These are phyloP conservation scores for Lipotes vexillifer DNA, from an alignment of 2,113 vertebrate species.

Conservation along the genomic window DNA sequence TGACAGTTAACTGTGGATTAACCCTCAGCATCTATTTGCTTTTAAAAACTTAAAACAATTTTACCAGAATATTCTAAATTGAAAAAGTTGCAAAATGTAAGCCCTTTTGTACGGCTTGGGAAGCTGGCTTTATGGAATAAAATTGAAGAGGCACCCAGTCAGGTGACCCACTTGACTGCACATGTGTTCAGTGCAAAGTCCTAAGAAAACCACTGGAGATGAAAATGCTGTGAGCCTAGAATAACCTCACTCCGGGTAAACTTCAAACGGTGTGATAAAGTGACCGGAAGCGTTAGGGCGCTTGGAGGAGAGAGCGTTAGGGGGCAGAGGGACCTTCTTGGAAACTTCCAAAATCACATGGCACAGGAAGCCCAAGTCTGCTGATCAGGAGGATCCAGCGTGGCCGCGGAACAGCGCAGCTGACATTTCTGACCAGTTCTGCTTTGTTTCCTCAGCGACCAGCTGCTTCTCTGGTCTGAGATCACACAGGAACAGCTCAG, in stretches of 20 bases:
- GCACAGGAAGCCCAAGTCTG: not conserved
- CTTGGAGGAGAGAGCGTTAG: not conserved
- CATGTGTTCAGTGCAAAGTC: fast-evolving
- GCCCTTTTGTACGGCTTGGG: not conserved
- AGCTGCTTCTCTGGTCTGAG: not conserved
- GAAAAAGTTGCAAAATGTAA: not conserved
- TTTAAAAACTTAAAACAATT: not conserved
- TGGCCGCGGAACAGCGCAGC: not conserved
- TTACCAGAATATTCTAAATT: not conserved
- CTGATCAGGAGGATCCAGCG: fast-evolving
- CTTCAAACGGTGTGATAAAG: not conserved
- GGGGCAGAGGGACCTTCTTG: not conserved
- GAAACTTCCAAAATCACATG: not conserved
- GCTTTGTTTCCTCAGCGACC: not conserved
- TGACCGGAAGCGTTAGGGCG: not conserved
- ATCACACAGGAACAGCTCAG: fast-evolving
- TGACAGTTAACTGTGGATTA: too few relatives aligned
- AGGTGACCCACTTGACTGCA: fast-evolving
- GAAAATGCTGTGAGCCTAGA: not conserved
- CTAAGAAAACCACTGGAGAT: fast-evolving
- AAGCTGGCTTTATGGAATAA: not conserved
- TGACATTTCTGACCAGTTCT: not conserved
- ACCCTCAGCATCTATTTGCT: not conserved
- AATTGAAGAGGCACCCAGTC: fast-evolving
- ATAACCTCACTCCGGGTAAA: not conserved